A percentile compares a stretch with the other conserved stretches of the same genome.
Conservation (phyloP, 2,888 invertebrate species). For the Thysanoteuthis rhombus region DNA sequence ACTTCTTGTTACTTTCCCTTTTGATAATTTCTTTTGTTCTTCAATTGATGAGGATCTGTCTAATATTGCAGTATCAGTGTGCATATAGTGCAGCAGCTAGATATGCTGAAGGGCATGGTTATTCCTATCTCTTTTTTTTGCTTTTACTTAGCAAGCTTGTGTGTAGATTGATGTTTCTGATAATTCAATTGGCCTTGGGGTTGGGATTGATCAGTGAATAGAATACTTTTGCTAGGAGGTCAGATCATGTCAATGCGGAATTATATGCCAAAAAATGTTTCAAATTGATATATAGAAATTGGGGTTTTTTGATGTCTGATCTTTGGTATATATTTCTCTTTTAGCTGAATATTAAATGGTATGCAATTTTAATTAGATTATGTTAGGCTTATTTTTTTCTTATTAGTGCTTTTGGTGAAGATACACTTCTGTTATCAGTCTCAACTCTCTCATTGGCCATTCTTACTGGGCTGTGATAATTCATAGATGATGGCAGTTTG, state of each 20-base stretch:
- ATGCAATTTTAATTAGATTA: too few species aligned
- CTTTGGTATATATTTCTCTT: too few species aligned
- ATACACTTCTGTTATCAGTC: not conserved
- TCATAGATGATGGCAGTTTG: not conserved
- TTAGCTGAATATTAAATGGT: too few species aligned
- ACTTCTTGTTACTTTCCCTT: too few species aligned
- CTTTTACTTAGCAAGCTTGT: not conserved
- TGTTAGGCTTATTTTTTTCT: too few species aligned
- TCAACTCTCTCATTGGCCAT: not conserved
- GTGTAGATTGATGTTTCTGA: not conserved
- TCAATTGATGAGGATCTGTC: too few species aligned
- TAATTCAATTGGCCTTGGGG: not conserved
- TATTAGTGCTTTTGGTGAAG: too few species aligned
- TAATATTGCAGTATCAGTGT: not conserved
- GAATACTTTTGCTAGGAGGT: not conserved
- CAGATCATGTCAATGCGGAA: too few species aligned
- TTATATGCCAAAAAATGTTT: too few species aligned
- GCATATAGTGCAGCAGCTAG: not conserved
- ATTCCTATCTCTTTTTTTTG: not conserved
- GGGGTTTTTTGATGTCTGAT: too few species aligned
- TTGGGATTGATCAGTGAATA: not conserved
- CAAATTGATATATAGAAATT: too few species aligned
- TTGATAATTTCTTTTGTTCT: too few species aligned
- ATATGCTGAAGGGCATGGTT: not conserved
- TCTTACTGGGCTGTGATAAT: not conserved